phyloP scores from a whole-genome alignment of 2,797 vertebrate species.

The Garrulus glandarius region DNA sequence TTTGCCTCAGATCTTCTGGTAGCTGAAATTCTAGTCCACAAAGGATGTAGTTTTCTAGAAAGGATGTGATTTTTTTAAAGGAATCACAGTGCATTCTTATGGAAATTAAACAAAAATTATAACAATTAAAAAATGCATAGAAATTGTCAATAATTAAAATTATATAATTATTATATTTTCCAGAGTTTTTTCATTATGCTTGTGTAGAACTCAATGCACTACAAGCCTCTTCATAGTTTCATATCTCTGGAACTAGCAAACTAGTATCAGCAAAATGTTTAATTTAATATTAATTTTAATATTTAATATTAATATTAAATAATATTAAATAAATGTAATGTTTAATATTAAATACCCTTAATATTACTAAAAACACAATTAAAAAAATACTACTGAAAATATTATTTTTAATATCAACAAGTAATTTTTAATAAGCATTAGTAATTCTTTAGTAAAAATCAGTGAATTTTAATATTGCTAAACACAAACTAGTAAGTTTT shows the following conservation, averaged over 20 bases:
- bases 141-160: background rate
- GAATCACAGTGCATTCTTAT: background rate
- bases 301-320: rapidly evolving
- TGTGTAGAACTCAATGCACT: background rate
- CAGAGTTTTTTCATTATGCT: background rate
- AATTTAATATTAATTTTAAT: no score
- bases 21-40: background rate
- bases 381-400: background rate
- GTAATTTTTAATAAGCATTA: background rate
- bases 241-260: background rate
- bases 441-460: background rate
- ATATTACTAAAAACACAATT: no score
- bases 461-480: background rate
- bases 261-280: background rate
- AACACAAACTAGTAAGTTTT: background rate
- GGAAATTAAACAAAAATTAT: background rate
- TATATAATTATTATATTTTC: no score
- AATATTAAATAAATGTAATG: no score
- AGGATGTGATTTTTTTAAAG: background rate
- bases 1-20: background rate
- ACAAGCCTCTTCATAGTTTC: background rate
- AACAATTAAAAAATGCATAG: background rate
- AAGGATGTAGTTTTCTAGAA: background rate
- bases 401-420: background rate
- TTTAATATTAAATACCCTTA: background rate